These are phyloP conservation scores for Centroberyx gerrardi DNA, from an alignment of 2,797 vertebrate genomes.

Conservation along the genomic window DNA sequence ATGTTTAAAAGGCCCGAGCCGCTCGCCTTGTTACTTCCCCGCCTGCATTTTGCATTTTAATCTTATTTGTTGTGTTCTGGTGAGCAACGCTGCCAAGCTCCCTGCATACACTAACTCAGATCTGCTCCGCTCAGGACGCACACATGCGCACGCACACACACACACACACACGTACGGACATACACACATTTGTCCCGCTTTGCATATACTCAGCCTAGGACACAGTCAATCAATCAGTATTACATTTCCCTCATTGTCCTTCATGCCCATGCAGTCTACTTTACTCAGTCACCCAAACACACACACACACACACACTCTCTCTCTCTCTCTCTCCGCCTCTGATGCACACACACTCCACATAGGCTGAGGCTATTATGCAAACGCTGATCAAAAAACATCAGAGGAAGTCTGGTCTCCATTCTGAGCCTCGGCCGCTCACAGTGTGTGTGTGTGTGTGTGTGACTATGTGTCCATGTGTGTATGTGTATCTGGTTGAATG, in stretches of 20 bases:
- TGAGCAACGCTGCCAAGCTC: constrained; percentile 63
- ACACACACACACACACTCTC: background rate
- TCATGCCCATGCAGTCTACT: constrained; percentile 72
- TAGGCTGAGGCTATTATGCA: constrained; percentile 14
- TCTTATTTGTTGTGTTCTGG: constrained; percentile 77
- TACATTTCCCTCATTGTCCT: constrained; percentile 81
- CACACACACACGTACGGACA: constrained; percentile 8
- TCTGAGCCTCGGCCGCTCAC: background rate
- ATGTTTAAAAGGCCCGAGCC: constrained; percentile 65
- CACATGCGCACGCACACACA: constrained; percentile 21
- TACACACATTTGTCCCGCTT: constrained; percentile 41
- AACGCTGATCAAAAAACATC: constrained; percentile 29
- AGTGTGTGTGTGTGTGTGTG: background rate
- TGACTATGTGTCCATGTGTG: background rate
- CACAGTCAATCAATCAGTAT: constrained; percentile 84
- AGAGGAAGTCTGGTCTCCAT: constrained; percentile 2
- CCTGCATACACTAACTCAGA: constrained; percentile 55
- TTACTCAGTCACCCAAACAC: constrained; percentile 43
- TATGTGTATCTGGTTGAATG: too few relatives aligned
- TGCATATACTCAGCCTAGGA: constrained; percentile 70
- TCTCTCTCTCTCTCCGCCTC: background rate
- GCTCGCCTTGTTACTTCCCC: constrained; percentile 63
- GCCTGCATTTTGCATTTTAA: constrained; percentile 79
- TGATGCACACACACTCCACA: constrained; percentile 9
- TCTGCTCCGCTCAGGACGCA: constrained; percentile 1